Evolutionary conservation across 2,797 vertebrate species (phyloP).

Genomic region (Anguilla marmorata): DNA sequence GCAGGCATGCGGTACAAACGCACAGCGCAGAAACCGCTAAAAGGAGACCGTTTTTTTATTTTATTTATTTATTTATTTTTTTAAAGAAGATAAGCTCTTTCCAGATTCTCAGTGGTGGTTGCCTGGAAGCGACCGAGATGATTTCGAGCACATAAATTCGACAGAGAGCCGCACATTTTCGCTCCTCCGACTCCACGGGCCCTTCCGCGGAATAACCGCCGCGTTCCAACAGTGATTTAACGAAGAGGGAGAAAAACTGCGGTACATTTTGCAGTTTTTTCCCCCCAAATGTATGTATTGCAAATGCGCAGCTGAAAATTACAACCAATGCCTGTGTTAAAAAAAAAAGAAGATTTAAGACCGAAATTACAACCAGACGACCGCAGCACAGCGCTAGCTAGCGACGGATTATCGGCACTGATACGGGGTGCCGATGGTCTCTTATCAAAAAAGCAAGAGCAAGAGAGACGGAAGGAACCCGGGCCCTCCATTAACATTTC

Average conservation of each 20-base stretch:
- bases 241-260: neutral
- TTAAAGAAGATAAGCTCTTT: neutral
- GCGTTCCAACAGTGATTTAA: neutral
- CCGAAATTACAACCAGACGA: neutral
- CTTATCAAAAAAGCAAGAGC: neutral
- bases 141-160: constrained; percentile 14
- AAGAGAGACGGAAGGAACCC: neutral
- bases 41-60: neutral
- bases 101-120: neutral
- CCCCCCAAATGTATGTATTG: neutral
- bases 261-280: neutral
- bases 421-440: neutral
- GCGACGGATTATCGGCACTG: neutral
- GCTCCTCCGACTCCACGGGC: neutral
- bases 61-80: no score
- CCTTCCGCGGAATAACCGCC: neutral
- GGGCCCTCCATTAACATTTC: neutral
- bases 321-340: neutral
- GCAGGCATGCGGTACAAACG: neutral
- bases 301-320: neutral
- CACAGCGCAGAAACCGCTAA: neutral
- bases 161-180: neutral
- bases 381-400: neutral
- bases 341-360: neutral
- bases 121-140: neutral